Evolutionary conservation across 2,888 invertebrate species (phyloP), one percentile per base, ranked within the genome.

Genomic region (Amorpha juglandis): DNA sequence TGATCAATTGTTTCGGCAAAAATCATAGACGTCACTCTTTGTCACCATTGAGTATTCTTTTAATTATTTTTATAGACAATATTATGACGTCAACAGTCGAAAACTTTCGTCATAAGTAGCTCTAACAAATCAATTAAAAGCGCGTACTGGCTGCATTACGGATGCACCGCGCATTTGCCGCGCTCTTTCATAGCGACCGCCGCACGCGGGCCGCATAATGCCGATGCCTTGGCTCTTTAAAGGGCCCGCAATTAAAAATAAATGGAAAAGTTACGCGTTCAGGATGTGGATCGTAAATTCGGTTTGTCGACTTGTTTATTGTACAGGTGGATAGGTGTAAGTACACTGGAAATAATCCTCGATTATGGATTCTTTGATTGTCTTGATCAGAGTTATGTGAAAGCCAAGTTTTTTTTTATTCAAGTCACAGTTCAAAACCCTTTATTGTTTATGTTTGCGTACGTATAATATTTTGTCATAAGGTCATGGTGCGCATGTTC

Each of bases 121-220:
- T 66, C 68, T 65, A 73, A 70, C 71, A 72, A 75, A 77, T 77
- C 78, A 76, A 78, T 78, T 78, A 78, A 73, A 70, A 69, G 72
- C 71, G 67, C 70, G 66, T 69, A 71, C 65, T 68, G 38, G 70
- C 66, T 77, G 77, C 71, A 79, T 80, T 77, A 70, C 62, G 67
- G 64, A 82, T 82, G 80, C 82, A 75, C 55, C 64, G 63, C 76
- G 74, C 78, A 78, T 55, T 65, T 52, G 65, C 68, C 67, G 63
- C 64, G 69, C 51, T 67, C 80, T 83, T 81, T 81, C 27, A 67
- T 77, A 65, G 75, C 69, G 75, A 80, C 83, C 83, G 71, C 74
- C 70, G 69, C 50, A 80, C 82, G 80, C 72, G 68, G 65, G 58
- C 64, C 50, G 81, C 78, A 78, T 82, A 73, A 73, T 66, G 67